phyloP scores from a whole-genome alignment of 2,888 invertebrate genomes.

The Geotrupes spiniger region DNA sequence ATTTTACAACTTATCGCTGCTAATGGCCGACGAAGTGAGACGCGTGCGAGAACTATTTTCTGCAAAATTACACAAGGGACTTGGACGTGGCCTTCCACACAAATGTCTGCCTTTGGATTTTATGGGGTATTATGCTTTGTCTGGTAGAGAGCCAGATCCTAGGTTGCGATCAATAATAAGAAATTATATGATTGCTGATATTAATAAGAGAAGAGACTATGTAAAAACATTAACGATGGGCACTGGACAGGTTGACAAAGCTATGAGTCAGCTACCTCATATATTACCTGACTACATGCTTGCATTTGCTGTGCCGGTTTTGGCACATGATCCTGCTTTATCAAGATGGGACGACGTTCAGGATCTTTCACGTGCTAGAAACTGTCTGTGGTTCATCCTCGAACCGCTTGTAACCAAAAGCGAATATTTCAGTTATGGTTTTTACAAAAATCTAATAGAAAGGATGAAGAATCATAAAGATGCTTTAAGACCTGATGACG shows the following conservation, averaged over 20 bases:
- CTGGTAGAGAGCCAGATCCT: conserved; percentile 83
- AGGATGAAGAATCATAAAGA: conserved; percentile 94
- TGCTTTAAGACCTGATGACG: conserved; percentile 79
- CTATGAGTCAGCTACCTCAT: conserved; percentile 74
- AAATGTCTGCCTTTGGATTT: conserved; percentile 93
- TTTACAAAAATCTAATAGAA: conserved; percentile 91
- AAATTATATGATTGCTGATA: conserved; percentile 84
- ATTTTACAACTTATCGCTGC: conserved; percentile 87
- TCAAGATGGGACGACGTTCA: conserved; percentile 72
- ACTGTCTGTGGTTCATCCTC: conserved; percentile 90
- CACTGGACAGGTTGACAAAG: conserved; percentile 63
- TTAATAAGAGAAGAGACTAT: conserved; percentile 85
- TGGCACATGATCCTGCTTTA: conserved; percentile 90
- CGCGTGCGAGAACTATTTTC: conserved; percentile 88
- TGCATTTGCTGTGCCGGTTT: conserved; percentile 92
- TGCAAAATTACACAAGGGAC: conserved; percentile 90
- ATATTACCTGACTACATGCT: conserved; percentile 96
- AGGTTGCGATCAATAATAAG: conserved; percentile 67
- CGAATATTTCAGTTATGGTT: conserved; percentile 92
- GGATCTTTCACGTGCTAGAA: conserved; percentile 75
- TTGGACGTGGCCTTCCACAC: conserved; percentile 77
- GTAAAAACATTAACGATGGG: conserved; percentile 79
- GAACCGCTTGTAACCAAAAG: conserved; percentile 92
- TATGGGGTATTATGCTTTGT: conserved; percentile 92
- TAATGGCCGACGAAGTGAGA: conserved; percentile 82